phyloP scores from a whole-genome alignment of 2,888 invertebrate genomes.

The Sphinx pinastri region DNA sequence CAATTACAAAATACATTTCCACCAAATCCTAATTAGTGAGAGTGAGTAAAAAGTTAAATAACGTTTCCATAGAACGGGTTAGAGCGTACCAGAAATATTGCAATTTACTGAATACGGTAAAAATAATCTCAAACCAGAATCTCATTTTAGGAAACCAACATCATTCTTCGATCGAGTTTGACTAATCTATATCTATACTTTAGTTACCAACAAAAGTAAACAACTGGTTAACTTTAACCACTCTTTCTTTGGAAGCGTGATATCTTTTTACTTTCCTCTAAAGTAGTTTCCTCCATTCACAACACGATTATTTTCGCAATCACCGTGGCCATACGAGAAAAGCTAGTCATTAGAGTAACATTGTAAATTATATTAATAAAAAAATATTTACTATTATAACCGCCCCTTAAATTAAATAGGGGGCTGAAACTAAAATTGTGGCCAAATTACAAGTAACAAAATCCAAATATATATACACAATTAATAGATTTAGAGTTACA shows the following conservation, averaged over 20 bases:
- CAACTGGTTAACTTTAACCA: background rate
- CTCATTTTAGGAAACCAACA: too few relatives aligned
- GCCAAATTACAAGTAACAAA: conserved; percentile 83
- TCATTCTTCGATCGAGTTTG: too few relatives aligned
- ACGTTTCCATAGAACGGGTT: too few relatives aligned
- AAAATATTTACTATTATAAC: conserved; percentile 77
- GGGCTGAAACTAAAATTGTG: conserved; percentile 79
- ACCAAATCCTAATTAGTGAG: conserved; percentile 39
- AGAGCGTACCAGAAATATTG: too few relatives aligned
- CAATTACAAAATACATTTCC: conserved; percentile 20
- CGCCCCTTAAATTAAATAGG: conserved; percentile 71
- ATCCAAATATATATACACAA: conserved; percentile 82
- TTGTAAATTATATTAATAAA: conserved; percentile 75
- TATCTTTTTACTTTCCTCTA: conserved; percentile 25
- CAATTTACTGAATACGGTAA: too few relatives aligned
- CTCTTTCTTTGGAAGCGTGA: background rate
- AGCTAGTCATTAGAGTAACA: conserved; percentile 82
- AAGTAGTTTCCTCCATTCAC: conserved; percentile 35
- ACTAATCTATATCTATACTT: too few relatives aligned
- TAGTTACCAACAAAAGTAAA: too few relatives aligned
- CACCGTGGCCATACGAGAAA: conserved; percentile 79
- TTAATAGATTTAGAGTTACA: conserved; percentile 70
- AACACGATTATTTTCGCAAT: conserved; percentile 47
- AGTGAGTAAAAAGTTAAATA: conserved; percentile 29
- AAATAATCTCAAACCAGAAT: too few relatives aligned